phyloP scores from a whole-genome alignment of 2,113 vertebrate species.

The Lycocorax pyrrhopterus region DNA sequence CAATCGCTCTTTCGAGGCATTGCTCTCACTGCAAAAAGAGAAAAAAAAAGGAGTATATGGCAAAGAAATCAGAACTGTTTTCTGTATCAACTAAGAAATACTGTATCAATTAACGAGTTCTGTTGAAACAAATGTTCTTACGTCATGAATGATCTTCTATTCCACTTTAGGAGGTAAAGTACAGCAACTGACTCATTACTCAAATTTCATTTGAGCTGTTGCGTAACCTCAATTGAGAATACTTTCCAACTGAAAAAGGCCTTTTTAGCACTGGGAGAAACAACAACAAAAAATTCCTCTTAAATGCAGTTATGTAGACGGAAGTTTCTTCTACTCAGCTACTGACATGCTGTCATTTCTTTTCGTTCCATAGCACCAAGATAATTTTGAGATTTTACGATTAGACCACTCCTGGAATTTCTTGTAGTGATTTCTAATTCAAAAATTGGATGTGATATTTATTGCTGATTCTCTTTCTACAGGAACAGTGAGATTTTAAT shows the following conservation, averaged over 20 bases:
- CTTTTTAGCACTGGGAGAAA: background rate
- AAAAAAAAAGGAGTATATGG: background rate
- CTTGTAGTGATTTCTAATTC: background rate
- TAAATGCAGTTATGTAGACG: background rate
- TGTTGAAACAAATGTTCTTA: background rate
- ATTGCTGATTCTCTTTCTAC: background rate
- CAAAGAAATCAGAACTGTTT: background rate
- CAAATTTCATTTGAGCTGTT: slow-evolving; percentile 8
- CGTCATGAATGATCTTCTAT: background rate
- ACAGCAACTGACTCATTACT: background rate
- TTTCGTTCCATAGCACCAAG: background rate
- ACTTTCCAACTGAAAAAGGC: background rate
- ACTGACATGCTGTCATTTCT: background rate
- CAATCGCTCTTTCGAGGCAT: background rate
- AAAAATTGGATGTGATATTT: background rate
- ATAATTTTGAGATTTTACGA: background rate
- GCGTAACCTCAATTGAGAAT: background rate
- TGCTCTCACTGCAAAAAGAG: background rate
- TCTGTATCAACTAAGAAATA: background rate
- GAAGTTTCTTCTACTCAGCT: background rate
- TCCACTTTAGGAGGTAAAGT: background rate
- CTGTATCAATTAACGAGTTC: background rate
- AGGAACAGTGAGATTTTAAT: background rate
- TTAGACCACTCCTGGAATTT: background rate
- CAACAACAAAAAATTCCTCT: background rate